Evolutionary conservation across 2,797 vertebrate species (phyloP).

Genomic region (Ctenopoma kingsleyae): DNA sequence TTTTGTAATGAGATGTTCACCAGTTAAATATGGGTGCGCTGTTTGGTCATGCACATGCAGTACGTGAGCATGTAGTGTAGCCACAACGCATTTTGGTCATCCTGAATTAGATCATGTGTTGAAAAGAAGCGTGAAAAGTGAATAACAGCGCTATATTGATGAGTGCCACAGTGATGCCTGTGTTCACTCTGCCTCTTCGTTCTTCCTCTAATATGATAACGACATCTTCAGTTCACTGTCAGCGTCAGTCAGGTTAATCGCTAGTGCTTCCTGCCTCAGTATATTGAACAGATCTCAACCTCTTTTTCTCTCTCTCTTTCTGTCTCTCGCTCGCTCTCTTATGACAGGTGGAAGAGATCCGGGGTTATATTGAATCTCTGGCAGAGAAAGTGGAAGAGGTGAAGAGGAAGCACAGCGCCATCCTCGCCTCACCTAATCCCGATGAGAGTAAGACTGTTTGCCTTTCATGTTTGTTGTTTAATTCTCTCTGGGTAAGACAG

Average conservation of each 20-base stretch:
- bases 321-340: neutral
- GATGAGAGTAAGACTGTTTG: conserved; percentile 81
- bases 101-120: conserved; percentile 2
- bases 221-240: conserved; percentile 41
- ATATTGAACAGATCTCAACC: conserved; percentile 36
- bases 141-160: neutral
- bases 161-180: no score
- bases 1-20: conserved; percentile 19
- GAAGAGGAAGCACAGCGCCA: conserved; percentile 96
- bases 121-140: no score
- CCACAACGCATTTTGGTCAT: neutral
- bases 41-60: neutral
- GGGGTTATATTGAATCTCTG: conserved; percentile 93
- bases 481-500: neutral
- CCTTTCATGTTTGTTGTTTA: conserved; percentile 6
- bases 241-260: conserved; percentile 47
- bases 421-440: conserved; percentile 93
- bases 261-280: conserved; percentile 28
- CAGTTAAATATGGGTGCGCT: conserved; percentile 4
- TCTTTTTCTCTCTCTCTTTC: conserved; percentile 11
- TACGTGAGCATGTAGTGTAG: no score
- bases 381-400: conserved; percentile 97
- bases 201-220: conserved; percentile 54
- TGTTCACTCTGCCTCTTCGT: conserved; percentile 25
- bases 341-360: conserved; percentile 94